Evolutionary conservation across 2,113 vertebrate genomes (phyloP).

Genomic region (Cololabis saira): DNA sequence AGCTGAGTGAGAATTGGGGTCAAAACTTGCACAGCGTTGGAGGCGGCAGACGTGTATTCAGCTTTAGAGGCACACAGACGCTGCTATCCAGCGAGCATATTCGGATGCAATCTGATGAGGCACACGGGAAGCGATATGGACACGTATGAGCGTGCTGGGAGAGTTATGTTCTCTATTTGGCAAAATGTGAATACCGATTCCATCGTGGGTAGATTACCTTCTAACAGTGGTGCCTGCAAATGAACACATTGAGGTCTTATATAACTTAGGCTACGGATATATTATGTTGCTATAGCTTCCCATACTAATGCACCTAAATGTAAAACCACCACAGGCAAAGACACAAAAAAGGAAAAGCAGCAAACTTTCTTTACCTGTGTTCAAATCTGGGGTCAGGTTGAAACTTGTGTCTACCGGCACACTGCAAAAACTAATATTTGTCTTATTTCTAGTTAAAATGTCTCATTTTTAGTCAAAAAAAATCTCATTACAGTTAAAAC

Average conservation of each 20-base stretch:
- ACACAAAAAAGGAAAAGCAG: neutral
- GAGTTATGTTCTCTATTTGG: constrained; percentile 37
- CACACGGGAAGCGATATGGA: constrained; percentile 38
- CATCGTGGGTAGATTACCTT: constrained; percentile 26
- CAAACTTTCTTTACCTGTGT: neutral
- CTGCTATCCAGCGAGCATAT: constrained; percentile 57
- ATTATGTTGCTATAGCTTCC: constrained; percentile 7
- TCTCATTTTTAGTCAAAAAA: no score
- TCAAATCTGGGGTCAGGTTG: neutral
- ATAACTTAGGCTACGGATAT: constrained; percentile 5
- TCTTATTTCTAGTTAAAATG: no score
- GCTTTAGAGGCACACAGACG: constrained; percentile 56
- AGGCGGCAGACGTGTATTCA: constrained; percentile 47
- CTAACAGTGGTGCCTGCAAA: constrained; percentile 43
- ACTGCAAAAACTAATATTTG: no score
- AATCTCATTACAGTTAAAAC: no score
- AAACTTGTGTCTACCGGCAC: neutral
- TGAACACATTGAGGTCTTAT: constrained; percentile 26
- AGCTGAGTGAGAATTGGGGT: constrained; percentile 70
- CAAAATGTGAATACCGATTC: constrained; percentile 24
- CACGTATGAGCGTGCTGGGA: constrained; percentile 10
- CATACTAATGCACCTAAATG: constrained; percentile 1
- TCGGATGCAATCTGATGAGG: constrained; percentile 64
- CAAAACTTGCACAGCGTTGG: constrained; percentile 56
- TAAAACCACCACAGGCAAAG: neutral